Evolutionary conservation across 1,140 invertebrate genomes (phyloP), one percentile per base, ranked within the genome.

Genomic region (Leptinotarsa texana): DNA sequence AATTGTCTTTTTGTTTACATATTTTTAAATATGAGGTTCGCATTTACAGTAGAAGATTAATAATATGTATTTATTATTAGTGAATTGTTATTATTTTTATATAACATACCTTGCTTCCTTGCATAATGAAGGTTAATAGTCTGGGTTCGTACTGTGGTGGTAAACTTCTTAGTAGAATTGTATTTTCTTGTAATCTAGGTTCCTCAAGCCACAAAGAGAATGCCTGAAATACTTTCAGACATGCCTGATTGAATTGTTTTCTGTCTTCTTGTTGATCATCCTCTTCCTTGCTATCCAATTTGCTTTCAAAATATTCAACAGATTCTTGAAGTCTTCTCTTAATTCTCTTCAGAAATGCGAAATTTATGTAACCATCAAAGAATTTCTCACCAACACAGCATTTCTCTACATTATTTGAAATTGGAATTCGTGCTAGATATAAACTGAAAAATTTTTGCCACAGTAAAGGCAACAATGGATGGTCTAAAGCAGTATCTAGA

Each of bases 401-500:
- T 65, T 84, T 85, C 77, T 89, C 87, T 21, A 22, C 33, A 15
- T 69, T 51, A 70, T 78, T 80, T 69, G 24, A 63, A 72, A 21
- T 62, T 65, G 90, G 87, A 76, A 91, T 85, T 79, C 92, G 84
- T 66, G 90, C 88, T 49, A 96, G 87, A 81, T 91, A 95, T 2
- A 95, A 86, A 15, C 85, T 85, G 80, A 96, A 95, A 82, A 96
- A 96, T 80, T 92, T 91, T 83, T 96, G 94, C 89, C 93, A 94
- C 2, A 94, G 83, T 13, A 95, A 85, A 8, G 92, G 90, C 17
- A 93, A 84, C 13, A 95, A 82, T 13, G 93, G 91, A 86, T 95
- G 92, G 76, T 91, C 90, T 69, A 90, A 79, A 4, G 91, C 89
- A 73, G 92, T 91, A 80, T 92, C 92, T n/a, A 94, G 82, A 49